Base-by-base conservation (phyloP, 2,113 vertebrate genomes). In the Alouatta palliata region DNA sequence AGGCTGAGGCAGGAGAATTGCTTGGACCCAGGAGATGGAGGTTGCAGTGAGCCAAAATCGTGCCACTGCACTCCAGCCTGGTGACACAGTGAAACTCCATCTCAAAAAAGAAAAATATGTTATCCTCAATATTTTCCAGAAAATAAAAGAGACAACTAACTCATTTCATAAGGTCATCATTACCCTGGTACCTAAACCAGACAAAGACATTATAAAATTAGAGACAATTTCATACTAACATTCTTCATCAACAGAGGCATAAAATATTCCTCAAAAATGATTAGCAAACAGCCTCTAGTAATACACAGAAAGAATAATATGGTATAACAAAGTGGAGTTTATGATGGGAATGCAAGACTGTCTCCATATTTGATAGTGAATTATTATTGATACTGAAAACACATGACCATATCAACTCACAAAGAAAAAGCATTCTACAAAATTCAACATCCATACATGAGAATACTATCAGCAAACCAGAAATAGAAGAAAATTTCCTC, bases 341-440 rank as follows among this genome's bases (percentile, higher is more conserved):
- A 82, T 32, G 76, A 40, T 70, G 10, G 70, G 14, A 81, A 87
- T 73, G 30, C 30, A 92, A 58, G n/a, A 70, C 23, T 58, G n/a
- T n/a, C 66, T 94, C 19, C 27, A 23, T 88, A 84, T 82, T 5
- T 90, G 64, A 93, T 71, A 83, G 40, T 81, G 7, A 80, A 73
- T 52, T 8, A 73, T 66, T 83, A 93, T 8, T 70, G 79, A 81
- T 9, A 68, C 1, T 81, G 64, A 94, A 68, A 90, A 83, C 7
- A 95, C 10, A 75, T 5, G 4, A 66, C 86, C 20, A 1, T 89
- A 77, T 61, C 23, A 77, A 43, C 0, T 58, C 45, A 91, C 32
- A 5, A 37, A 96, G 30, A 93, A 75, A 95, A 68, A 91, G 5
- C 45, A 54, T 91, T 30, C 75, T 73, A 80, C 47, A 94, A 91